These are phyloP conservation scores for Lasiommata megera DNA, from an alignment of 2,888 invertebrate species.

Conservation along the genomic window DNA sequence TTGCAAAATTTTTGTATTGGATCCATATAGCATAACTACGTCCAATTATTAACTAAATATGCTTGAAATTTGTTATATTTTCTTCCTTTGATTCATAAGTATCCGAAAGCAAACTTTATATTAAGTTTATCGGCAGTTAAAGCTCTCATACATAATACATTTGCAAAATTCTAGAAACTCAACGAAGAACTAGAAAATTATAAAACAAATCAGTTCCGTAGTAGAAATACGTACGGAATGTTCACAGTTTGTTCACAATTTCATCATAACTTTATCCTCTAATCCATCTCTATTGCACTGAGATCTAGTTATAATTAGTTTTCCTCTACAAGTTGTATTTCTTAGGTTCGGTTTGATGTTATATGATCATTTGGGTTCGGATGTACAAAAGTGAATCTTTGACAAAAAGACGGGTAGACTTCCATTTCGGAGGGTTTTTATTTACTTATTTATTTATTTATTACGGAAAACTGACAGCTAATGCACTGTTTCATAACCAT, in stretches of 20 bases:
- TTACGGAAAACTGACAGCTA: too few relatives aligned
- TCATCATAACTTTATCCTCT: conserved; percentile 4
- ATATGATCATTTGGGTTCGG: too few relatives aligned
- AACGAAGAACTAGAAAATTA: background rate
- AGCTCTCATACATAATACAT: background rate
- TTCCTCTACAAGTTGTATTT: background rate
- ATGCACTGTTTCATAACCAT: too few relatives aligned
- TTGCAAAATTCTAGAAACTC: background rate
- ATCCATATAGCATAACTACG: too few relatives aligned
- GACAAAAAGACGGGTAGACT: too few relatives aligned
- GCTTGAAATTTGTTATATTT: background rate
- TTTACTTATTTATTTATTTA: too few relatives aligned
- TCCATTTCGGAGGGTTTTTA: too few relatives aligned
- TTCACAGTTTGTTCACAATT: conserved; percentile 3
- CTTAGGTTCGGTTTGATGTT: too few relatives aligned
- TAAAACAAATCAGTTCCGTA: background rate
- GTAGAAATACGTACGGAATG: conserved; percentile 2
- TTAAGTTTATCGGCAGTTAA: background rate
- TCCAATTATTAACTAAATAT: too few relatives aligned
- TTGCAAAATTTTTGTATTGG: too few relatives aligned
- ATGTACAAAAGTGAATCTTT: too few relatives aligned
- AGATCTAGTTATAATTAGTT: conserved; percentile 8
- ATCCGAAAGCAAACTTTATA: background rate
- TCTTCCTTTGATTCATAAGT: background rate
- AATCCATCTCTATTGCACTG: conserved; percentile 3